Base-by-base conservation (phyloP, 2,888 invertebrate genomes). In the Nipponacmea schrenckii region DNA sequence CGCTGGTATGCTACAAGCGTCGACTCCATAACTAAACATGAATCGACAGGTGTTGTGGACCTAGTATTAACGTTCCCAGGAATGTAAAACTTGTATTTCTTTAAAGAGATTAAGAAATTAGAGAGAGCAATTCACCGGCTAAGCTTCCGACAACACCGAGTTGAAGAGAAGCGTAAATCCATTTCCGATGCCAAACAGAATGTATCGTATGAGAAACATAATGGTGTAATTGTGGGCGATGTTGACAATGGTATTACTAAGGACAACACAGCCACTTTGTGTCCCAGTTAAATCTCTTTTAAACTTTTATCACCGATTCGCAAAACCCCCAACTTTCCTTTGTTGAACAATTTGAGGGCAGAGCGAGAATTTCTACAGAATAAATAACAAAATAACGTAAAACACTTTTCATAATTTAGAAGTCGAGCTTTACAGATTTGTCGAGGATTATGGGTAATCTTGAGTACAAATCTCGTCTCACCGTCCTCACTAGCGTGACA, bases 41-140 rank as follows among this genome's bases (percentile, higher is more conserved):
- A 24, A 20, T 56, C 24, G 64, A 69, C 69, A 69, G 69, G 69
- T 69, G 69, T 69, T 69, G 39, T 69, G 44, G 64, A 64, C 50
- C 62, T 46, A 48, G 48, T 63, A 64, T 69, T 69, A 64, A 65
- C 64, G 31, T 63, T 64, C 69, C 46, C 64, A 45, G 69, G 69
- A 69, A 69, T 69, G 27, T 67, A 66, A 73, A 73, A 73, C 69
- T 69, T 73, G 69, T 67, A 67, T 70, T 68, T 68, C 73, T 70
- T 70, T 64, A 50, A 67, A 64, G 63, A 68, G 73, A 73, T 73
- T 70, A 73, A 73, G 73, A 73, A 73, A 73, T 73, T 73, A 73
- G 73, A 70, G 70, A 67, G 68, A 73, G 73, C 70, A 73, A 73
- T 70, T 73, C 73, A 48, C 65, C 65, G 65, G 27, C 70, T 67